A percentile compares a stretch with the other conserved stretches of the same genome.
These are phyloP conservation scores for Marmota flaviventris DNA, from an alignment of 2,113 vertebrate species.

Conservation along the genomic window DNA sequence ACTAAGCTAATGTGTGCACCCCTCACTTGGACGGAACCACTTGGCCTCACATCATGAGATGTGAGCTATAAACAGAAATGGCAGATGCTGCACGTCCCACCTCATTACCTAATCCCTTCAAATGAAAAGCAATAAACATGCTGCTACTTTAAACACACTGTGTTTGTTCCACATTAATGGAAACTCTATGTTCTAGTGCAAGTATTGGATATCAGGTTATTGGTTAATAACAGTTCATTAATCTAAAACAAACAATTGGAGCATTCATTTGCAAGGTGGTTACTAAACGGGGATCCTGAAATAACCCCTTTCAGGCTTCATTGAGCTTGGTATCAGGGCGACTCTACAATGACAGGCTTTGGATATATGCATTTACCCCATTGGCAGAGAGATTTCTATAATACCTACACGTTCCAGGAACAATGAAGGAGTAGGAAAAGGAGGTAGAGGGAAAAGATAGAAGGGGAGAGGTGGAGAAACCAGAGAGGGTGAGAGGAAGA, in stretches of 20 bases:
- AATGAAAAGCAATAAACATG: constrained; percentile 69
- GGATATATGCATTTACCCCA: not conserved
- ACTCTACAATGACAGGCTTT: constrained; percentile 66
- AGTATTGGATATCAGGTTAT: constrained; percentile 68
- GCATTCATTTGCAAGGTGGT: constrained; percentile 62
- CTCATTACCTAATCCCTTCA: constrained; percentile 57
- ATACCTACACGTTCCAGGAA: constrained; percentile 43
- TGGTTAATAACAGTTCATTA: constrained; percentile 74
- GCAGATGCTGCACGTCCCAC: constrained; percentile 17
- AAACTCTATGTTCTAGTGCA: constrained; percentile 49
- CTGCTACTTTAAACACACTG: not conserved
- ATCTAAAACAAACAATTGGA: constrained; percentile 70
- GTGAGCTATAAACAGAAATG: constrained; percentile 7
- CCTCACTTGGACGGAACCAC: not conserved
- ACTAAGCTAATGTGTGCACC: not conserved
- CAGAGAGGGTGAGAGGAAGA: not conserved
- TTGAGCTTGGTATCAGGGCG: constrained; percentile 61
- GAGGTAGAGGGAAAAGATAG: not conserved
- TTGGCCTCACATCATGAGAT: not conserved
- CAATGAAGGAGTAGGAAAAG: not conserved
- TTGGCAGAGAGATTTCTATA: constrained; percentile 62
- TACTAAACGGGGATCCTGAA: constrained; percentile 63
- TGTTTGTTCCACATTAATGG: constrained; percentile 69
- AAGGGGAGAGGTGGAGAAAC: too few relatives aligned
- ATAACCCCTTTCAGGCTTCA: constrained; percentile 68